A percentile compares a stretch with the other conserved stretches of the same genome.
Conservation (phyloP, 2,888 invertebrate genomes). For the Hypena proboscidalis region DNA sequence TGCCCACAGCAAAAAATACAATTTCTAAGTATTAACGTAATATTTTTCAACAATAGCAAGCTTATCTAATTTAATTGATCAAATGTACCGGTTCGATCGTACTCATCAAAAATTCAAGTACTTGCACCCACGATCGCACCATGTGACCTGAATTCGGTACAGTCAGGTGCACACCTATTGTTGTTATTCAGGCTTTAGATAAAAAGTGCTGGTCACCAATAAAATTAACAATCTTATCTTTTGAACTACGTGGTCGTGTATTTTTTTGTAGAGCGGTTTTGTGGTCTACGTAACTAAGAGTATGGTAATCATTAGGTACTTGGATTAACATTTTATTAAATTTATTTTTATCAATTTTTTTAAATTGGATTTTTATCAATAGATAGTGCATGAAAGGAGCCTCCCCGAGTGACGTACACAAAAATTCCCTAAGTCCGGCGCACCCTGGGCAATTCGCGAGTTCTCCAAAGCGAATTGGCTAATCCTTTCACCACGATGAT, state of each 20-base stretch:
- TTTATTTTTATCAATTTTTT: too few species aligned
- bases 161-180: conserved; percentile 47
- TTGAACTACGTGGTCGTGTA: conserved; percentile 4
- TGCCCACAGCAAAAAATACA: background rate
- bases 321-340: too few species aligned
- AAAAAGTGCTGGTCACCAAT: conserved; percentile 11
- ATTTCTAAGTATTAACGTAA: conserved; percentile 1
- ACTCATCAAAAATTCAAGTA: conserved; percentile 14
- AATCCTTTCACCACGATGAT: too few species aligned
- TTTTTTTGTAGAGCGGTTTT: background rate
- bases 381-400: too few species aligned
- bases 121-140: conserved; percentile 18
- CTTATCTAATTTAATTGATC: conserved; percentile 30
- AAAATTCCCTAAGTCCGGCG: too few species aligned
- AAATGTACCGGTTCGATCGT: conserved; percentile 15
- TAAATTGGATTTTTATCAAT: too few species aligned
- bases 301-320: background rate
- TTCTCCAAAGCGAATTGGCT: too few species aligned
- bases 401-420: too few species aligned
- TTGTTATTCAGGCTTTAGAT: conserved; percentile 31
- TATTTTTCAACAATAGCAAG: conserved; percentile 27
- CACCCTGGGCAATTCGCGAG: too few species aligned
- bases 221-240: conserved; percentile 25
- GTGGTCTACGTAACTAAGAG: too few species aligned
- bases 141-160: conserved; percentile 45